phyloP scores from a whole-genome alignment of 2,113 vertebrate genomes.

The Bufo bufo region DNA sequence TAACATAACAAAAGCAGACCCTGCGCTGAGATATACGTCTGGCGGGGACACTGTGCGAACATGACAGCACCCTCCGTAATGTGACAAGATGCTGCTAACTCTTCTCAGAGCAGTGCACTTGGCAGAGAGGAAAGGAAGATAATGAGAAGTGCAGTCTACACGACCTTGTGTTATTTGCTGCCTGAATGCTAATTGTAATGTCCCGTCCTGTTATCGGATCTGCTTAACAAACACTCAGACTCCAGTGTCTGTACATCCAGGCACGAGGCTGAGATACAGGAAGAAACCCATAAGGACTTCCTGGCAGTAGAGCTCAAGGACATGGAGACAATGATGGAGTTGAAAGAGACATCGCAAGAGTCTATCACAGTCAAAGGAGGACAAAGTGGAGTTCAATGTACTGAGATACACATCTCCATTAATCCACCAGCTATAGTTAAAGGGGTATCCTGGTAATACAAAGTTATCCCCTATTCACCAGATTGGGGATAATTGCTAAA shows the following conservation, averaged over 20 bases:
- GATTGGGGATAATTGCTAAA: too few species aligned
- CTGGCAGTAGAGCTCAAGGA: background rate
- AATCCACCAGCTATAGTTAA: too few species aligned
- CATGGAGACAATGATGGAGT: background rate
- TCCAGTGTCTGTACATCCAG: background rate
- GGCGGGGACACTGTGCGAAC: background rate
- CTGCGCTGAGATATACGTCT: too few species aligned
- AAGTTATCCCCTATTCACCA: too few species aligned
- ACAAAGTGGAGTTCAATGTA: background rate
- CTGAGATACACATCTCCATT: background rate
- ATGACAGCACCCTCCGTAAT: conserved; percentile 8
- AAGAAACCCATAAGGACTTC: background rate
- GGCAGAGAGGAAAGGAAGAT: conserved; percentile 27
- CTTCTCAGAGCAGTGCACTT: background rate
- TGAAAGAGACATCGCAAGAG: background rate
- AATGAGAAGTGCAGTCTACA: conserved; percentile 17
- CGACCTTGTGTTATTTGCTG: conserved; percentile 15
- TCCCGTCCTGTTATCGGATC: conserved; percentile 18
- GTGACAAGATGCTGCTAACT: conserved; percentile 36
- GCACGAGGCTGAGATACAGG: background rate
- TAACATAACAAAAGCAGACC: background rate
- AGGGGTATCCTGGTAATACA: too few species aligned
- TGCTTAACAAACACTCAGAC: conserved; percentile 28
- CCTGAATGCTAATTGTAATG: conserved; percentile 32
- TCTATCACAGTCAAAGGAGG: background rate